A percentile compares a stretch with the other conserved stretches of the same genome.
Conservation (phyloP, 2,113 vertebrate species). For the Diadophis punctatus region DNA sequence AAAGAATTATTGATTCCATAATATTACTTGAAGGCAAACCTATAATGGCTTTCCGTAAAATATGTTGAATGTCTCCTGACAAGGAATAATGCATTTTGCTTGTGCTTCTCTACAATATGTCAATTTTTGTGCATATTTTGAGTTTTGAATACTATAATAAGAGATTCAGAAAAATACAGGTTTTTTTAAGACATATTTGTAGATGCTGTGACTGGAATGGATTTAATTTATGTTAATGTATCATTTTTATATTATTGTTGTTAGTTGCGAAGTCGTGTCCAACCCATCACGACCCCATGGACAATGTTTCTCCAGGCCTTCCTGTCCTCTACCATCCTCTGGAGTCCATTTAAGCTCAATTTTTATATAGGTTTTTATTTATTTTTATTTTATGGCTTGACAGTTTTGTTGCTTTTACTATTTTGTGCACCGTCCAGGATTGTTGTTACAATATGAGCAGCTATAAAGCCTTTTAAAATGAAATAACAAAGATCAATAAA, state of each 20-base stretch:
- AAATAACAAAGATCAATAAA: not conserved
- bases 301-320: no score
- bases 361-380: not conserved
- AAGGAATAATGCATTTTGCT: not conserved
- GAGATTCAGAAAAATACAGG: not conserved
- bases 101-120: not conserved
- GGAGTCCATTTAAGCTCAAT: no score
- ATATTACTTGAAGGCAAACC: not conserved
- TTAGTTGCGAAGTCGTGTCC: no score
- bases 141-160: not conserved
- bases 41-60: not conserved
- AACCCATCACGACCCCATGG: no score
- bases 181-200: constrained; percentile 25
- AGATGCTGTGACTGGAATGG: constrained; percentile 33
- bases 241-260: not conserved
- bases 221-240: constrained; percentile 18
- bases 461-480: not conserved
- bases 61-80: not conserved
- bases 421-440: not conserved
- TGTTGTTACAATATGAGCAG: not conserved
- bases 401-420: not conserved
- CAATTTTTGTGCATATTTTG: not conserved
- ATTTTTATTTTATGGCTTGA: not conserved
- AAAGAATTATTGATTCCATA: not conserved
- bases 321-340: no score